These are phyloP conservation scores for Sinelater perroti DNA, from an alignment of 2,888 invertebrate species.

Conservation along the genomic window DNA sequence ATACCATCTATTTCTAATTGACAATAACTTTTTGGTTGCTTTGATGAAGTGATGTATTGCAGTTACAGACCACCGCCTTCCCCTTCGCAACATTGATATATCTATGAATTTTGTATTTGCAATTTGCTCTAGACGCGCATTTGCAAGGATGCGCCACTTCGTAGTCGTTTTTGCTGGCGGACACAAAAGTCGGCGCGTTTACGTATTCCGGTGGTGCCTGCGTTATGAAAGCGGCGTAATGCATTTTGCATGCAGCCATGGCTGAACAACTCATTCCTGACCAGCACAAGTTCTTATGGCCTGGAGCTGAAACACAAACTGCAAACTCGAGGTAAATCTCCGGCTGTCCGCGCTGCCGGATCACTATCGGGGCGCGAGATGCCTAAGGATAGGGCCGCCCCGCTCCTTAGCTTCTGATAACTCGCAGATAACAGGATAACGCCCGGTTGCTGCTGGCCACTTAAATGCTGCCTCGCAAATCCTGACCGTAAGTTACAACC, in stretches of 20 bases:
- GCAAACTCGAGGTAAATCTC: slow-evolving; percentile 44
- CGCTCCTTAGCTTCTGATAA: slow-evolving; percentile 49
- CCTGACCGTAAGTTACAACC: slow-evolving; percentile 51
- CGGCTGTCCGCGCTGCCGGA: slow-evolving; percentile 43
- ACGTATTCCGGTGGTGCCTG: too few species aligned
- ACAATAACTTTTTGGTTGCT: too few species aligned
- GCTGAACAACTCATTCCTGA: slow-evolving; percentile 30
- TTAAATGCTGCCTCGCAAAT: slow-evolving; percentile 52
- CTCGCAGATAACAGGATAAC: slow-evolving; percentile 51
- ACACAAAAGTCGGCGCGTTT: too few species aligned
- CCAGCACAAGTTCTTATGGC: slow-evolving; percentile 36
- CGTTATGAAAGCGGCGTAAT: too few species aligned
- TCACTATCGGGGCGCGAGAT: slow-evolving; percentile 41
- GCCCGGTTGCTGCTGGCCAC: slow-evolving; percentile 52
- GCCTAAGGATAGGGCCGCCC: slow-evolving; percentile 37
- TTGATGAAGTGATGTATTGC: too few species aligned
- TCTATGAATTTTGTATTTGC: too few species aligned
- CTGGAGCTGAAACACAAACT: slow-evolving; percentile 39
- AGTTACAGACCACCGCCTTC: too few species aligned
- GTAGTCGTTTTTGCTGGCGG: too few species aligned
- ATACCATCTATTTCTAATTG: too few species aligned
- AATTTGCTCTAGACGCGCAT: too few species aligned
- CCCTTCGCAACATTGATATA: too few species aligned
- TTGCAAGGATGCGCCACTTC: too few species aligned
- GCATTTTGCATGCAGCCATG: slow-evolving; percentile 24